Evolutionary conservation across 2,113 vertebrate species (phyloP).

Genomic region (Elephas maximus): DNA sequence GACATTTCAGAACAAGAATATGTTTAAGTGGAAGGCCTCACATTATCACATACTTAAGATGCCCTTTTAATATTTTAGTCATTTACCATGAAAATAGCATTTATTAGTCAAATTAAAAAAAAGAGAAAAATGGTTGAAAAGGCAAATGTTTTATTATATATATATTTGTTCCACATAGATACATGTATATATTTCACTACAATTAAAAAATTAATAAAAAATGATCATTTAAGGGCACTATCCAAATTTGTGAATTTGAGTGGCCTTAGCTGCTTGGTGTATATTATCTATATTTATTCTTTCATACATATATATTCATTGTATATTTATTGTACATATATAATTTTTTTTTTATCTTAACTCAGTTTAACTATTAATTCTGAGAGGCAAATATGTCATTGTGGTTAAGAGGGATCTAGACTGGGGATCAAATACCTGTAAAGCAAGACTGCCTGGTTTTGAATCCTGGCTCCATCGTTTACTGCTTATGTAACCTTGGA

Average conservation of each 20-base stretch:
- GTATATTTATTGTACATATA: conserved; percentile 2
- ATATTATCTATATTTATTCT: not conserved
- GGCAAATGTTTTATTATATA: not conserved
- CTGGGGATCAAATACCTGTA: not conserved
- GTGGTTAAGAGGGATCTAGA: not conserved
- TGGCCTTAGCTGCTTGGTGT: not conserved
- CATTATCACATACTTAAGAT: not conserved
- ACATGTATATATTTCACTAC: not conserved
- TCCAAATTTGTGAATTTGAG: conserved; percentile 36
- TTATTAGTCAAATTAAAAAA: conserved; percentile 30
- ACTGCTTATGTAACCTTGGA: not conserved
- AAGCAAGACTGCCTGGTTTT: not conserved
- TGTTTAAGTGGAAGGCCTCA: conserved; percentile 37
- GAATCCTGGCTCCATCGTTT: not conserved
- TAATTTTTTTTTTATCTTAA: not conserved
- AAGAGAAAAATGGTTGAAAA: not conserved
- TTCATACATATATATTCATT: not conserved
- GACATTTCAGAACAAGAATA: conserved; percentile 65
- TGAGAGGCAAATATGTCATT: not conserved
- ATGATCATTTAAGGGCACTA: not conserved
- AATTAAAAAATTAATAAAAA: not conserved
- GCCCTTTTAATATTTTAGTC: conserved; percentile 45
- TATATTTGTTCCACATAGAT: not conserved
- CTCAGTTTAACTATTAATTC: not conserved
- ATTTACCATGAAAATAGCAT: conserved; percentile 1